Base-by-base conservation (phyloP, 2,888 invertebrate genomes). In the Agrenia bidenticulata region DNA sequence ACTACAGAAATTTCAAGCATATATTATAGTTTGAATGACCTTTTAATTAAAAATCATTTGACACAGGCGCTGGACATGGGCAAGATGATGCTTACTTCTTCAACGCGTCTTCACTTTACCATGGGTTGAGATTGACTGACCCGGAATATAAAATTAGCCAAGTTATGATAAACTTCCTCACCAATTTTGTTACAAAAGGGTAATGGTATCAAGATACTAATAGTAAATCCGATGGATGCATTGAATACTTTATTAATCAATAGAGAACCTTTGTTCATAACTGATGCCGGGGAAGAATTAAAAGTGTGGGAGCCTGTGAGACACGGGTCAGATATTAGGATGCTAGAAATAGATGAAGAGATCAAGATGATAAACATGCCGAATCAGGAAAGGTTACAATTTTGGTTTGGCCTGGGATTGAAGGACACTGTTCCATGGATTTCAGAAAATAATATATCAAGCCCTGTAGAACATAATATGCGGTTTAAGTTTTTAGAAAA, bases 131-230 rank as follows among this genome's bases (percentile, higher is more conserved):
- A 21, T 37, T 63, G 26, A 39, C 32, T 1, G 74, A 74, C 41
- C 69, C 72, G 21, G 75, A 76, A 27, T 65, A 56, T 26, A 45
- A 76, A 61, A 60, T 76, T 11, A 68, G 70, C 26, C 37, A 65
- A 42, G 60, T 74, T 13, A 71, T 75, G 70, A 63, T 69, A n/a
- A 75, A 72, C 49, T 27, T 75, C 5, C 9, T 75, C 21, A 45
- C 61, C n/a, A 74, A 74, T 55, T 75, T 73, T 64, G 73, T 71
- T 15, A 37, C 51, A 9, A 61, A 59, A 1, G 67, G 69, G 73
- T 75, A 66, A 63, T 56, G 11, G 32, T 17, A 19, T 5, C 32
- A 2, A 37, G 21, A 5, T 19, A 7, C 49, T 50, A 17, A 26
- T n/a, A n/a, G n/a, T n/a, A n/a, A n/a, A n/a, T n/a, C n/a, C n/a